phyloP scores from a whole-genome alignment of 1,140 invertebrate species.

The Drosophila cardini region DNA sequence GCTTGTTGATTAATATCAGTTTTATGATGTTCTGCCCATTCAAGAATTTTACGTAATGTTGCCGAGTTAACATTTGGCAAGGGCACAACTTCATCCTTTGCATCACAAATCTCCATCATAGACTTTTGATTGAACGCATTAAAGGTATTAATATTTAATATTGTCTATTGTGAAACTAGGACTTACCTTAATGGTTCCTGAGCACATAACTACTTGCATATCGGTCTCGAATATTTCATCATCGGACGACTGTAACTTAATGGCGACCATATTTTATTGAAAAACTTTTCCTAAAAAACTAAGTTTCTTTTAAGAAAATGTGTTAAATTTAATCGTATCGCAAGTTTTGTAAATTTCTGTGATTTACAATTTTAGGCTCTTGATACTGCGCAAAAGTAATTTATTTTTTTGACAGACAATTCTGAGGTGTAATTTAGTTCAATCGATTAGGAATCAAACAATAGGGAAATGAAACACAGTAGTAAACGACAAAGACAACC shows the following conservation, averaged over 20 bases:
- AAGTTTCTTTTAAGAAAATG: too few relatives aligned
- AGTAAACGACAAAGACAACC: not conserved
- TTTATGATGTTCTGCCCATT: slow-evolving; percentile 95
- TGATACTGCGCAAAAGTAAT: not conserved
- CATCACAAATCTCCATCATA: slow-evolving; percentile 98
- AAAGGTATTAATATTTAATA: not conserved
- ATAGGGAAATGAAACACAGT: not conserved
- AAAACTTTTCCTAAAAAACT: too few relatives aligned
- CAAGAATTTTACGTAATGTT: slow-evolving; percentile 98
- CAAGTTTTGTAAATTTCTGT: not conserved
- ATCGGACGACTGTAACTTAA: slow-evolving; percentile 97
- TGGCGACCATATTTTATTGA: slow-evolving; percentile 96
- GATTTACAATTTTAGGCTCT: not conserved
- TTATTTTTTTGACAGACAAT: not conserved
- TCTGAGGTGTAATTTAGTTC: not conserved
- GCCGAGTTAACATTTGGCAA: slow-evolving; percentile 99
- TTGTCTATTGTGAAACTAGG: too few relatives aligned
- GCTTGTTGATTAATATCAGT: slow-evolving; percentile 96
- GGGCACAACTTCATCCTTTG: slow-evolving; percentile 98
- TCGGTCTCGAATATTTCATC: slow-evolving; percentile 98
- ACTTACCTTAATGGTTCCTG: slow-evolving; percentile 97
- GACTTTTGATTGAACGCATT: slow-evolving; percentile 74
- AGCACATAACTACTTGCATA: slow-evolving; percentile 98
- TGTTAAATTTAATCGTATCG: too few relatives aligned
- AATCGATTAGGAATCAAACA: not conserved